phyloP scores from a whole-genome alignment of 2,113 vertebrate species.

The human region DNA sequence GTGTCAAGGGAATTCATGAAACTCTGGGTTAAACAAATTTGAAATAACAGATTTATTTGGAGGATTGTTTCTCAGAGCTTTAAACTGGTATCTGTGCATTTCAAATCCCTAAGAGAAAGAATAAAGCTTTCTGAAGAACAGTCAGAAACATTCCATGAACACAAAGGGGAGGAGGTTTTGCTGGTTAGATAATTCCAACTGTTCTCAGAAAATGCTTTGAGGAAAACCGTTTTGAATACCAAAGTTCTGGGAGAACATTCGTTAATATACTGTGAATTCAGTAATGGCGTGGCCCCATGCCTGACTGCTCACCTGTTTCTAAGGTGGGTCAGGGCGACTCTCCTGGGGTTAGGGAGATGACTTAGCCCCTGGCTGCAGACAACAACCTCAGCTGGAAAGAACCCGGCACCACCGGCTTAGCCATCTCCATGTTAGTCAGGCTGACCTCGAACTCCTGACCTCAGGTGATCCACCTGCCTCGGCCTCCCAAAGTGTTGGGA shows the following conservation, averaged over 20 bases:
- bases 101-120: background rate
- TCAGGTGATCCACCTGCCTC: too few species aligned
- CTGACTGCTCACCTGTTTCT: background rate
- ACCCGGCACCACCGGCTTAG: too few species aligned
- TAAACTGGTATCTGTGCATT: background rate
- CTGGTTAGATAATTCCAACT: background rate
- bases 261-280: background rate
- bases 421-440: too few species aligned
- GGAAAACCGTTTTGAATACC: background rate
- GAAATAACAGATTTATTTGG: background rate
- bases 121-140: background rate
- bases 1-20: background rate
- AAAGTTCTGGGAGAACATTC: background rate
- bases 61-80: background rate
- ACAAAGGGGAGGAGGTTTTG: too few species aligned
- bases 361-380: background rate
- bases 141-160: too few species aligned
- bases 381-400: background rate
- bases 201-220: background rate
- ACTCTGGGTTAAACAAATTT: background rate
- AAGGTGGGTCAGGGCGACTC: background rate
- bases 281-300: background rate
- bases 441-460: too few species aligned
- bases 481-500: too few species aligned
- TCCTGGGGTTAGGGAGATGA: background rate